These are phyloP conservation scores for Barnardius zonarius DNA, from an alignment of 2,113 vertebrate species.

Conservation along the genomic window DNA sequence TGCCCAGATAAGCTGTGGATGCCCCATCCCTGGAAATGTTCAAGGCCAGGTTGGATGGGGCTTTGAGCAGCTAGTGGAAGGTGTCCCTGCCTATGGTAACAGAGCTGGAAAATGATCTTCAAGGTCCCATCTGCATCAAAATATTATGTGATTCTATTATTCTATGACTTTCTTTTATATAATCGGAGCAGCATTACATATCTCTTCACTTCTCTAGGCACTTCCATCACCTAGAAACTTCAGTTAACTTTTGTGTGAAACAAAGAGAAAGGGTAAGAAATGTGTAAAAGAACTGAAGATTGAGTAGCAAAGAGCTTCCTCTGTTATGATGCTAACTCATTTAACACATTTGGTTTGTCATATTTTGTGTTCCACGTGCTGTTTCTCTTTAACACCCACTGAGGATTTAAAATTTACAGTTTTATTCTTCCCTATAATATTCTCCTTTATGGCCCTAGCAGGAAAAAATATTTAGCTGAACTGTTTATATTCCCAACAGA, in stretches of 20 bases:
- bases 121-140: neutral
- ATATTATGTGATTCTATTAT: neutral
- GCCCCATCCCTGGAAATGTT: neutral
- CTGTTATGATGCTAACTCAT: neutral
- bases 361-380: neutral
- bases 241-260: neutral
- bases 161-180: neutral
- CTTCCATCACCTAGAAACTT: conserved; percentile 3
- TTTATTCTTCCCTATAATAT: neutral
- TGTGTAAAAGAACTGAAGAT: neutral
- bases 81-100: neutral
- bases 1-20: neutral
- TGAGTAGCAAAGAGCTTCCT: neutral
- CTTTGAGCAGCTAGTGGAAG: neutral
- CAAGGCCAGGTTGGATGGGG: neutral
- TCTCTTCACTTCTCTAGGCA: neutral
- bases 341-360: neutral
- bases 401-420: neutral
- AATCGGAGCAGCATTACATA: neutral
- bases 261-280: neutral
- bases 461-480: neutral
- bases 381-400: neutral
- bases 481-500: neutral
- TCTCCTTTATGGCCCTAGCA: neutral
- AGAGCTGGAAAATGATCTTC: neutral